Conservation (phyloP, 1,140 invertebrate genomes). For the Galleria mellonella region DNA sequence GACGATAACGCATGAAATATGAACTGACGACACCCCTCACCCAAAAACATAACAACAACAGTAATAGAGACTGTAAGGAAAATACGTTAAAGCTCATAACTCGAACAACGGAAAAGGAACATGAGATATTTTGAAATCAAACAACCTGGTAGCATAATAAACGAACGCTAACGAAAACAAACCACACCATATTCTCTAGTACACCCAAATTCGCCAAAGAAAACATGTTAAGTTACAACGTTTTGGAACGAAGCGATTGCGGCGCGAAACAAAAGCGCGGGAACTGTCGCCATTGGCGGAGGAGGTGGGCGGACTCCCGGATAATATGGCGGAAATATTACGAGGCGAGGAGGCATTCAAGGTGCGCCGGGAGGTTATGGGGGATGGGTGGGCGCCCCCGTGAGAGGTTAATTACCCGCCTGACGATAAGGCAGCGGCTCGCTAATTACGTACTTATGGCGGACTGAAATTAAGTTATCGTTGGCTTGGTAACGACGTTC, state of each 20-base stretch:
- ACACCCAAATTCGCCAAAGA: slow-evolving; percentile 66
- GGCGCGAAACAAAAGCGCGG: slow-evolving; percentile 71
- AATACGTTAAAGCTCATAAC: slow-evolving; percentile 12
- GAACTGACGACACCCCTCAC: slow-evolving; percentile 62
- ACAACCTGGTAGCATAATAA: slow-evolving; percentile 48
- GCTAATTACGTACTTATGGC: slow-evolving; percentile 74
- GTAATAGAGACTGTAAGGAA: neutral
- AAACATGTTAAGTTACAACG: slow-evolving; percentile 61
- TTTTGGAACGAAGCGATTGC: slow-evolving; percentile 54
- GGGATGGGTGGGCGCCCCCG: slow-evolving; percentile 24
- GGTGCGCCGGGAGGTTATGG: slow-evolving; percentile 17
- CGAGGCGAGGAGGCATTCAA: slow-evolving; percentile 64
- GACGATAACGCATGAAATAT: slow-evolving; percentile 74
- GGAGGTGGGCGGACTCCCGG: slow-evolving; percentile 63
- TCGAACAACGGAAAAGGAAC: slow-evolving; percentile 13
- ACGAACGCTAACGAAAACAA: slow-evolving; percentile 58
- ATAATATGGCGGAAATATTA: slow-evolving; percentile 73
- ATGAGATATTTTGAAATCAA: slow-evolving; percentile 41
- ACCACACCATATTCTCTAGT: slow-evolving; percentile 50
- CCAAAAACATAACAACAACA: slow-evolving; percentile 10
- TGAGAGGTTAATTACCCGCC: slow-evolving; percentile 70
- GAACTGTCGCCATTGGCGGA: slow-evolving; percentile 64
- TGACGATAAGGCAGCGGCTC: slow-evolving; percentile 71
- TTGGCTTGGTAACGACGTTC: slow-evolving; percentile 63
- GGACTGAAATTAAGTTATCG: slow-evolving; percentile 74